Evolutionary conservation across 2,888 invertebrate species (phyloP), one percentile per base, ranked within the genome.

Genomic region (Leucophora obtusa): DNA sequence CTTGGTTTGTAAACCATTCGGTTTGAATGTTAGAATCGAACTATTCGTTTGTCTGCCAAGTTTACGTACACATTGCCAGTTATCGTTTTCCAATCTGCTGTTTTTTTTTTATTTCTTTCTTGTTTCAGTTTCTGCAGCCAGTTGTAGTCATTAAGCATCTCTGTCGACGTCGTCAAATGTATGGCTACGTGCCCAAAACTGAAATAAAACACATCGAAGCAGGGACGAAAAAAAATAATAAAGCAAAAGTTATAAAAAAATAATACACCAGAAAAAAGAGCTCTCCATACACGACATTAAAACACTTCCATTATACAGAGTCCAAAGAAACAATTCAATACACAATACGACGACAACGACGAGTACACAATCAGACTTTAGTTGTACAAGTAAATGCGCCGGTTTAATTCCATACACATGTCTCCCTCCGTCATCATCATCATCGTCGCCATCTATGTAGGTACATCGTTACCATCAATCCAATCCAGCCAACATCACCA

Each of bases 1-100:
- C 17, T 70, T 69, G 50, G 50, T 28, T 58, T 80, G 83, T 87
- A 86, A 88, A 89, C 89, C 89, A 87, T 88, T 89, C 88, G 88
- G 88, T 88, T 88, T 88, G 89, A 89, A 89, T 87, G 89, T 89
- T 88, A 87, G 88, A 88, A 88, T 89, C 89, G 87, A 86, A 89
- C 90, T 89, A 87, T 85, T 86, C 86, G 84, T 68, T 53, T 65
- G 63, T 62, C 79, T 71, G 82, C 71, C 82, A 79, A 78, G 74
- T 74, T 43, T 66, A 71, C 73, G 69, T 77, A 63, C 65, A 63
- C 77, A 69, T 73, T 77, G 63, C 65, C 77, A 81, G 81, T 70
- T 77, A 81, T 81, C 58, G 65, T 60, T 66, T 81, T 73, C 73
- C 81, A 81, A 73, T 78, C 38, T 74, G 51, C 14, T 63, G 15